These are phyloP conservation scores for Pachyseris speciosa DNA, from an alignment of 64 coral and sea anemone genomes.

Conservation along the genomic window DNA sequence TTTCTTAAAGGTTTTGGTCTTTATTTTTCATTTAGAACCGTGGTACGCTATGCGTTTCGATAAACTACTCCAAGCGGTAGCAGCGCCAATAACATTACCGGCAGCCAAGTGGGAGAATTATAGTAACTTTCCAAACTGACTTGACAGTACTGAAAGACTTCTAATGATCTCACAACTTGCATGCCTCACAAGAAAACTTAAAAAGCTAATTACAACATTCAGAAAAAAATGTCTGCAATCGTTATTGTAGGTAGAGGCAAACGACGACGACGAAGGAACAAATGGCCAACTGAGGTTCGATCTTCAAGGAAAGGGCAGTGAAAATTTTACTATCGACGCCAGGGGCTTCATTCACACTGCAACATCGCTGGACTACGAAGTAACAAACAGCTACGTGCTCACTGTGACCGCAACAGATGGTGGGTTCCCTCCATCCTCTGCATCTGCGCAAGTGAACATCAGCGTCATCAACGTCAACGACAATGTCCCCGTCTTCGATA, in stretches of 20 bases:
- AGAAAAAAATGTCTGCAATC: not conserved
- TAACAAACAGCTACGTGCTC: constrained; percentile 63
- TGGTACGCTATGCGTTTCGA: too few species aligned
- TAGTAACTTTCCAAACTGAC: too few species aligned
- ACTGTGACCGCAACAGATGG: constrained; percentile 80
- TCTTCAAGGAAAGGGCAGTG: constrained; percentile 60
- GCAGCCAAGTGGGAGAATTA: too few species aligned
- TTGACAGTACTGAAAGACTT: too few species aligned
- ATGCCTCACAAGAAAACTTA: too few species aligned
- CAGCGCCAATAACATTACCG: too few species aligned
- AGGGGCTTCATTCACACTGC: constrained; percentile 74
- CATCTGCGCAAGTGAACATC: constrained; percentile 76
- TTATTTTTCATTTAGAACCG: too few species aligned
- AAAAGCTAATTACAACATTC: too few species aligned
- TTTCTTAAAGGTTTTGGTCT: too few species aligned
- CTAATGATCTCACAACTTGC: too few species aligned
- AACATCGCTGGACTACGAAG: constrained; percentile 84
- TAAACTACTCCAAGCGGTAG: too few species aligned
- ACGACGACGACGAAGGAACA: constrained; percentile 74
- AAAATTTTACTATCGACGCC: constrained; percentile 76
- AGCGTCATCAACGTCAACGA: constrained; percentile 83
- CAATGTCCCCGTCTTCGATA: constrained; percentile 77
- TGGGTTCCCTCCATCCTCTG: constrained; percentile 45
- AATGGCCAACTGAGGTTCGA: constrained; percentile 69
- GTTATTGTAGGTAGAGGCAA: constrained; percentile 77